phyloP scores from a whole-genome alignment of 2,113 vertebrate species.

The Dissostichus mawsoni region DNA sequence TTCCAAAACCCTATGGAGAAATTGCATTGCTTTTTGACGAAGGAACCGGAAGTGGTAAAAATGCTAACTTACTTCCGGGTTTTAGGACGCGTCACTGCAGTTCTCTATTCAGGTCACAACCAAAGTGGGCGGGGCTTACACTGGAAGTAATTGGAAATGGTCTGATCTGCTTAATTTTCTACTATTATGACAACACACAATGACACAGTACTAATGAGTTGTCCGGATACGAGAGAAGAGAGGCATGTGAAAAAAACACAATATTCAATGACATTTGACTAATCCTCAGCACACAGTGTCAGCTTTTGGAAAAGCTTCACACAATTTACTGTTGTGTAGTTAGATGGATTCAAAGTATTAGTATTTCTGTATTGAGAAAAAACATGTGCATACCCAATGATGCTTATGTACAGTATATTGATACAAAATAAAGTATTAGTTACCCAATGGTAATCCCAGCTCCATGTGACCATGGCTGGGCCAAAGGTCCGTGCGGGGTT shows the following conservation, averaged over 20 bases:
- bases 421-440: background rate
- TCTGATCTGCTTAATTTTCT: background rate
- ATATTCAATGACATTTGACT: background rate
- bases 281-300: no score
- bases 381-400: background rate
- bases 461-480: constrained; percentile 73
- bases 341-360: background rate
- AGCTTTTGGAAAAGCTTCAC: background rate
- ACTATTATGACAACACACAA: no score
- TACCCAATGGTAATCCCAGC: constrained; percentile 83
- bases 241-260: no score
- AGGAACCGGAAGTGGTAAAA: no score
- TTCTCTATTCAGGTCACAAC: no score
- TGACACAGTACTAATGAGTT: no score
- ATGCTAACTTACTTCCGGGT: no score
- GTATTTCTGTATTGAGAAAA: background rate
- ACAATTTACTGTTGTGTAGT: background rate
- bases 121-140: no score
- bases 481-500: constrained; percentile 82
- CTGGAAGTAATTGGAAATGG: background rate
- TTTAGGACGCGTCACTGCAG: no score
- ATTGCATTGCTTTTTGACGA: no score
- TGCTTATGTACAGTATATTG: background rate
- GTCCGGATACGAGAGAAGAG: no score
- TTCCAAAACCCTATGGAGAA: no score